Evolutionary conservation across 2,888 invertebrate species (phyloP), one percentile per base, ranked within the genome.

Genomic region (Ormyrus nitidulus): DNA sequence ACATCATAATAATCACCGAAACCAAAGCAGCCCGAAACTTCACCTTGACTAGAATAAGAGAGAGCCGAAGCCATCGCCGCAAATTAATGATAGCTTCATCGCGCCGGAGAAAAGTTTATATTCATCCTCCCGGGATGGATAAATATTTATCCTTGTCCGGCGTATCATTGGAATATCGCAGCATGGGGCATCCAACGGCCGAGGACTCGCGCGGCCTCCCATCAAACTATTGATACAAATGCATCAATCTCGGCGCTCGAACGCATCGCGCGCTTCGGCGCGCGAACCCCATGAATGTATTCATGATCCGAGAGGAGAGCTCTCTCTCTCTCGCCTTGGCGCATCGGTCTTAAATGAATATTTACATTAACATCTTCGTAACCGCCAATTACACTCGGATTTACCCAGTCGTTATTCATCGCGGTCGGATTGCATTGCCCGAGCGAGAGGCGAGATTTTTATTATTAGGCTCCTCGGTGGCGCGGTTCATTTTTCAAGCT

Each of bases 91-190:
- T 80, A 68, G 79, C 79, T 65, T 84, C 83, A 88, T 87, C 86
- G 86, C 84, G 84, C 85, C 84, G 84, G 84, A 68, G 34, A 83
- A 81, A 80, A 84, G 84, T 88, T 88, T 75, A 74, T 79, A 74
- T 79, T 87, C 86, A 86, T 86, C 87, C 87, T 88, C 85, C 85
- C 86, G 86, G 83, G 85, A 19, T 3, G 34, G 86, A 86, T 86
- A 88, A 89, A 89, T 89, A 89, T 89, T 89, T 88, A 89, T 89
- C 86, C 86, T 86, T 86, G 85, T 87, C 86, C 84, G 9, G 54
- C 70, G 66, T 65, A 66, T 79, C 81, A 82, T 83, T 83, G 77
- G 79, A 49, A 56, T 53, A 19, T 8, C 70, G 9, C 77, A 66
- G 66, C 72, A 69, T 77, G 79, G 51, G 81, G 77, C 69, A 81